A percentile compares a stretch with the other conserved stretches of the same genome.
Conservation (phyloP, 2,888 invertebrate genomes). For the Omphaloscelis lunosa region DNA sequence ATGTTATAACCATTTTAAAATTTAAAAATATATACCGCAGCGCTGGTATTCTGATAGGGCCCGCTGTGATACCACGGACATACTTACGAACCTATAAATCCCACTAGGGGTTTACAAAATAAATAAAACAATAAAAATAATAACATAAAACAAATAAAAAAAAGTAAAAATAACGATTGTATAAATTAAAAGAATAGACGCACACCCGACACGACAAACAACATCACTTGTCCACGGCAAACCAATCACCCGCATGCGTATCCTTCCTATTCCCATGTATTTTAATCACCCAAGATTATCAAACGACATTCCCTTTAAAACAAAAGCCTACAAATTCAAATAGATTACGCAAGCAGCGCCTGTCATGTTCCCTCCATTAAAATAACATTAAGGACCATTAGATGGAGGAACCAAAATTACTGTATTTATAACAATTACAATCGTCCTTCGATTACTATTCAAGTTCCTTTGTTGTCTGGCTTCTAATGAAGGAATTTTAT, state of each 20-base stretch:
- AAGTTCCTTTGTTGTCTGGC: conserved; percentile 44
- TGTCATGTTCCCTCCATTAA: conserved; percentile 51
- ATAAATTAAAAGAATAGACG: no score
- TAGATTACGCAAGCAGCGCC: conserved; percentile 21
- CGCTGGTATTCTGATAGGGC: no score
- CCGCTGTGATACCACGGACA: no score
- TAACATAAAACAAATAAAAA: no score
- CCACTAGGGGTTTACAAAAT: no score
- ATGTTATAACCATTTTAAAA: no score
- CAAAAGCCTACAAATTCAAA: conserved; percentile 42
- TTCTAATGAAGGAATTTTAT: conserved; percentile 11
- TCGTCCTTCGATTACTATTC: conserved; percentile 50
- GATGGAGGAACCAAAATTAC: conserved; percentile 17
- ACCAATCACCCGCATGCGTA: background rate
- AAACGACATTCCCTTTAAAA: conserved; percentile 30
- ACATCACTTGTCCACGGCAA: no score
- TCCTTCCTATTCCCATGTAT: background rate
- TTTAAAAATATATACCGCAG: no score
- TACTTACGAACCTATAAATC: no score
- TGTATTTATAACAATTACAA: conserved; percentile 41
- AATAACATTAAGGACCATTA: conserved; percentile 54
- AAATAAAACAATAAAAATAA: no score
- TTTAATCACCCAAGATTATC: conserved; percentile 34
- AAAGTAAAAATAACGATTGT: no score
- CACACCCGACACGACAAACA: no score